Base-by-base conservation (phyloP, 2,888 invertebrate genomes). In the Orchesella flavescens region DNA sequence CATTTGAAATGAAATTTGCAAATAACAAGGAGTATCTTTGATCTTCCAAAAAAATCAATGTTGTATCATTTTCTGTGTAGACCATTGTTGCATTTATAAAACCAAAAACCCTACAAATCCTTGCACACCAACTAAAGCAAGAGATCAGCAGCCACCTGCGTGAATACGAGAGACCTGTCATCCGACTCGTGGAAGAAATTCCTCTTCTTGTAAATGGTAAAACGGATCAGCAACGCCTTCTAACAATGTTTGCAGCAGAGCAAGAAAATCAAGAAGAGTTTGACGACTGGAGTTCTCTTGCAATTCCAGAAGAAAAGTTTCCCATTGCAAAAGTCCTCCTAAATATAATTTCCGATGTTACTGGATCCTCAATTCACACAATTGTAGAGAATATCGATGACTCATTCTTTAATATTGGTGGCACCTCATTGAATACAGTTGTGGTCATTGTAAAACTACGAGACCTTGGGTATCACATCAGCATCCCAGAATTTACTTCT, bases 131-230 rank as follows among this genome's bases (percentile, higher is more conserved):
- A 21, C 10, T 85, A 1, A 63, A 74, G 17, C 72, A 63, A 0
- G 43, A 82, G 17, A n/a, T 87, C 1, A 59, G 63, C 15, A 65
- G 61, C 3, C 75, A 83, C 24, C 77, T 88, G 3, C 59, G 87
- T 0, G 79, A 81, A 0, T 88, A 87, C 75, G 88, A 88, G 76
- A 69, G 85, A 5, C 88, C 88, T 3, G 71, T 89, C 15, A 57
- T 89, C 1, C 59, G 84, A 7, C 77, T 88, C 10, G 10, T 96
- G 13, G 94, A 95, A 21, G 92, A 90, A n/a, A 92, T 97, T 75
- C 96, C 96, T 0, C 90, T 95, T 96, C 91, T 96, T 44, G 95
- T 95, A 0, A 97, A 96, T 89, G 97, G 96, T 0, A 97, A 97
- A 91, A 94, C 94, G 9, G 96, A 97, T 90, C 91, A 96, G 53